These are phyloP conservation scores for Priocnemis perturbator DNA, from an alignment of 2,888 invertebrate genomes.

Conservation along the genomic window DNA sequence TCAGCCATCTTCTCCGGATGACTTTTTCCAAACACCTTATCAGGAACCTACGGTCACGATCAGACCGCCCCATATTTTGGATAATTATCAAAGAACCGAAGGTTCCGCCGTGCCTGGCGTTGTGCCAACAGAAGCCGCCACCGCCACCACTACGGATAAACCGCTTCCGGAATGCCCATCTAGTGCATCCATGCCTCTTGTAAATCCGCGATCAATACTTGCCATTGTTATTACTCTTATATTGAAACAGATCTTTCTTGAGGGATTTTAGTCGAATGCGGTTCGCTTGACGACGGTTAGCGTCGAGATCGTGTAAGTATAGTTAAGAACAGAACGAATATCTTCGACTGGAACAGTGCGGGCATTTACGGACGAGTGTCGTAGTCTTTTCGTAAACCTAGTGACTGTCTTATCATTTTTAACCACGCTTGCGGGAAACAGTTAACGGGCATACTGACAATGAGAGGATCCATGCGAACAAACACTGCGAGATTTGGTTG, in stretches of 20 bases:
- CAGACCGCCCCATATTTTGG: slow-evolving; percentile 18
- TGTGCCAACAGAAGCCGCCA: neutral
- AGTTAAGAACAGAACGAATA: no score
- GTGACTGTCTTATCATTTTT: no score
- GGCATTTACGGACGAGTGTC: no score
- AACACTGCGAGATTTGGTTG: no score
- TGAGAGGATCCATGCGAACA: no score
- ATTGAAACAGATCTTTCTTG: neutral
- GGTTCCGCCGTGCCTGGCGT: neutral
- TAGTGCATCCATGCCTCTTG: slow-evolving; percentile 15
- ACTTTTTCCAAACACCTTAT: slow-evolving; percentile 25
- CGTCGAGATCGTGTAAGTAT: no score
- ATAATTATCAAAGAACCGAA: slow-evolving; percentile 5
- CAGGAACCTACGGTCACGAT: slow-evolving; percentile 28
- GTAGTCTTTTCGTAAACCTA: no score
- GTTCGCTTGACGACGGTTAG: no score
- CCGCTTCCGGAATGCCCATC: slow-evolving; percentile 38
- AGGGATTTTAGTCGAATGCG: no score
- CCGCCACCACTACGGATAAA: slow-evolving; percentile 38
- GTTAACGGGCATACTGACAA: no score
- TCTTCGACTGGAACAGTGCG: no score
- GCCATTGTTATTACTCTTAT: neutral
- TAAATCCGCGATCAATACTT: neutral
- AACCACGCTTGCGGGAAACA: no score
- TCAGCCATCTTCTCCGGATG: slow-evolving; percentile 10